Percentiles rank a stretch among this genome's conserved stretches.
Conservation (phyloP, 2,113 vertebrate genomes). For the Pelodiscus sinensis region DNA sequence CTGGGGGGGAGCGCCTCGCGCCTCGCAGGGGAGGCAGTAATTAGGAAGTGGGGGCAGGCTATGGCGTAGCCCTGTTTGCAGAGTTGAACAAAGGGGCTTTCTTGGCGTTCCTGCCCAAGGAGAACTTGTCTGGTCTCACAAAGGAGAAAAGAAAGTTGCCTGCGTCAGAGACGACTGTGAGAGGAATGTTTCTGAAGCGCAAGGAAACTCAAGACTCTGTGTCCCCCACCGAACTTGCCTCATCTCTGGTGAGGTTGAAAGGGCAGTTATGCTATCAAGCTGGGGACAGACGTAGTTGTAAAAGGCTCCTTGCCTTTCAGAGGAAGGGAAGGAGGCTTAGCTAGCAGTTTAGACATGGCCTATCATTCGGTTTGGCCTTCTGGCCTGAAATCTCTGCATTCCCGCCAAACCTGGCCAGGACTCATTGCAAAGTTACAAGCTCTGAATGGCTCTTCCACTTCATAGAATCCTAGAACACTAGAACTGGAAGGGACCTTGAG, state of each 20-base stretch:
- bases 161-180: slow-evolving; percentile 42
- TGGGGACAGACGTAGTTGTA: neutral
- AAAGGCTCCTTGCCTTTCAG: neutral
- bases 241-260: neutral
- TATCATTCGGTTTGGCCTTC: rapidly evolving
- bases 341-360: neutral
- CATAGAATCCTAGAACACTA: no score
- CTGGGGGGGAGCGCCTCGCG: neutral
- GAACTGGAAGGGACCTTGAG: no score
- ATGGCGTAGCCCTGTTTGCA: neutral
- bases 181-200: slow-evolving; percentile 10
- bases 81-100: slow-evolving; percentile 69
- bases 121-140: neutral
- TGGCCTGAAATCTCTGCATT: rapidly evolving
- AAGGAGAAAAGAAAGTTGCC: neutral
- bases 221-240: neutral
- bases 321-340: rapidly evolving
- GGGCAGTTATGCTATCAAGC: neutral
- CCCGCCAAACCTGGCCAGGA: neutral
- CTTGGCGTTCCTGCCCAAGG: neutral
- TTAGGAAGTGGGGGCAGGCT: neutral
- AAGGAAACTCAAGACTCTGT: neutral
- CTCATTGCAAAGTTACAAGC: neutral
- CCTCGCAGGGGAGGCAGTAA: neutral
- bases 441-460: neutral